Evolutionary conservation across 2,113 vertebrate genomes (phyloP), one percentile per base, ranked within the genome.

Genomic region (Triplophysa dalaica): DNA sequence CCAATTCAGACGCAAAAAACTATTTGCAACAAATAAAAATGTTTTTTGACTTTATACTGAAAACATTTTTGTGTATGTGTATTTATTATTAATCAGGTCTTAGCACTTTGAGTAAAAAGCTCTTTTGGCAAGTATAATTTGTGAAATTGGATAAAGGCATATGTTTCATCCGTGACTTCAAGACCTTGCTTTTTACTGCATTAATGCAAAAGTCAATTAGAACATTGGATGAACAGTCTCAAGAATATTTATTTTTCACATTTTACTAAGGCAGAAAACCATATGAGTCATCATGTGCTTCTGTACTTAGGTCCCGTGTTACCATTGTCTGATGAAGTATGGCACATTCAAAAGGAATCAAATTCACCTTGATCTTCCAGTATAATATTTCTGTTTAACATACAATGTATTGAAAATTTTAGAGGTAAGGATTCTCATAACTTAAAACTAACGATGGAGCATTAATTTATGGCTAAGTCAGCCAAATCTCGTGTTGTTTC

Each of bases 21-120:
- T 72, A 54, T 79, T 63, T 41, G 17, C 65, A 54, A 58, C 43
- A 60, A 77, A 60, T 9, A 67, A 21, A n/a, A 64, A 69, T 77
- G 61, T 56, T 66, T 82, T 74, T 77, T 78, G 58, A 61, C 54
- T 75, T 70, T 65, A 82, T 24, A 74, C 12, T 58, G 62, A 82
- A 52, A 54, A 64, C 16, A 26, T 52, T 52, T 65, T n/a, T 26
- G 33, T 38, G 0, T 43, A 66, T 26, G 33, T 38, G 0, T 43
- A 66, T 74, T 66, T 3, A 56, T n/a, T 24, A 50, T 58, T 17
- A 65, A 65, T 75, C 52, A 50, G 4, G 64, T 38, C 45, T 52
- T 41, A 8, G 13, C 45, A 56, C 56, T 33, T 70, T 77, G 70
- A 45, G 12, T 21, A 13, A 61, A 79, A 77, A 3, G 19, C 6